A percentile compares a stretch with the other conserved stretches of the same genome.
Evolutionary conservation across 2,888 invertebrate genomes (phyloP).

Genomic region (Drosophila recens): DNA sequence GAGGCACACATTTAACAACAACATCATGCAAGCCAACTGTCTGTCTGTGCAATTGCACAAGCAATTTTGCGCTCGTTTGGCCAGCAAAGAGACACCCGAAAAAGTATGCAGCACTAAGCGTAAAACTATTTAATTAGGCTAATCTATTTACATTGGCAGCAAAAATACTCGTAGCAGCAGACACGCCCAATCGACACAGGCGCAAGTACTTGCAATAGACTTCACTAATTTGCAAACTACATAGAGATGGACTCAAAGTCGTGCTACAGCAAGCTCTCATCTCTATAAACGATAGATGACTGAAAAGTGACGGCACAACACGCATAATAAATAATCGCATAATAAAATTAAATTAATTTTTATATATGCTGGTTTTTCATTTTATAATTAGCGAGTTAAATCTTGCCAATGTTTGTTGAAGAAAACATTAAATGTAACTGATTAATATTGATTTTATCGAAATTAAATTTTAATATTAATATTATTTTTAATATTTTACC

Average conservation of each 20-base stretch:
- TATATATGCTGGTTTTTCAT: too few species aligned
- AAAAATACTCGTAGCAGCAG: slow-evolving; percentile 13
- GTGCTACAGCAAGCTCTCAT: not conserved
- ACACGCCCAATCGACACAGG: slow-evolving; percentile 16
- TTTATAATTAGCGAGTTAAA: too few species aligned
- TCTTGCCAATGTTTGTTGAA: too few species aligned
- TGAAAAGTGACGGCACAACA: too few species aligned
- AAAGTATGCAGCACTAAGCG: slow-evolving; percentile 41
- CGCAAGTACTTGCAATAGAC: slow-evolving; percentile 10
- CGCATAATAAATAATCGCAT: too few species aligned
- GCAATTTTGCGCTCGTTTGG: slow-evolving; percentile 58
- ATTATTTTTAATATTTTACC: not conserved
- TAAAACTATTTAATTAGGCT: slow-evolving; percentile 73
- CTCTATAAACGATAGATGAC: too few species aligned
- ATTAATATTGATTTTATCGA: not conserved
- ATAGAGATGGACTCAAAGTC: not conserved
- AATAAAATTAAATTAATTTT: too few species aligned
- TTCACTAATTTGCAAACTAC: not conserved
- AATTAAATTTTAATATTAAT: not conserved
- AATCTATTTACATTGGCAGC: slow-evolving; percentile 66
- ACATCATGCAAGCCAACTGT: slow-evolving; percentile 8
- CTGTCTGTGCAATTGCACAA: slow-evolving; percentile 43
- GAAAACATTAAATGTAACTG: too few species aligned
- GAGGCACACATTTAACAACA: slow-evolving; percentile 11
- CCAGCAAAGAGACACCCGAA: slow-evolving; percentile 16